Percentiles rank a stretch among this genome's conserved stretches.
These are phyloP conservation scores for Sycobia sp. DNA, from an alignment of 1,140 invertebrate genomes.

Conservation along the genomic window DNA sequence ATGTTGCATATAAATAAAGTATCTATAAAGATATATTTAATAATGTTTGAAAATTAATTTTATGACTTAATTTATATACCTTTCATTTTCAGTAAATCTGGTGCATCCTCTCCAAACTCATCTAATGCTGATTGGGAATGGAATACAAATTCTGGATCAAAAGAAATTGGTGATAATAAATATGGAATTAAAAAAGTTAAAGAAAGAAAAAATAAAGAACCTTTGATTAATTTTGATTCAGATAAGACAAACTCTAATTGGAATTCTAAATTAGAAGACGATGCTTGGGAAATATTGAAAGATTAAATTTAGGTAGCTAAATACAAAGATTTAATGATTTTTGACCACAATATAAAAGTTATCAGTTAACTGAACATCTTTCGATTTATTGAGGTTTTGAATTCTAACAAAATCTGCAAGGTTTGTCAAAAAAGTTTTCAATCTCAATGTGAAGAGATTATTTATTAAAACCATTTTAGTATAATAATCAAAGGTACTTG, in stretches of 20 bases:
- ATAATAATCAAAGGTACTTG: too few relatives aligned
- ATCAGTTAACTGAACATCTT: conserved; percentile 5
- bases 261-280: conserved; percentile 61
- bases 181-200: conserved; percentile 45
- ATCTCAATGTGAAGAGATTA: too few relatives aligned
- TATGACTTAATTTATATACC: background rate
- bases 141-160: conserved; percentile 40
- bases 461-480: too few relatives aligned
- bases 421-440: too few relatives aligned
- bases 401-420: too few relatives aligned
- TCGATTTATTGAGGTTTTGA: conserved; percentile 18
- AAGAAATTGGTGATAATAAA: conserved; percentile 39
- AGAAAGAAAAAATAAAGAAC: conserved; percentile 51
- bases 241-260: conserved; percentile 53
- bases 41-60: background rate
- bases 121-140: conserved; percentile 50
- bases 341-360: conserved; percentile 20
- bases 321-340: conserved; percentile 10
- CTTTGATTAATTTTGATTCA: conserved; percentile 61
- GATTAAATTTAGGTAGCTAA: conserved; percentile 50
- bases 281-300: conserved; percentile 66
- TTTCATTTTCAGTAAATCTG: conserved; percentile 38
- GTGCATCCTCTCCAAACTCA: conserved; percentile 40
- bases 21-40: too few relatives aligned
- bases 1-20: too few relatives aligned